Conservation (phyloP, 2,888 invertebrate genomes). For the Ichneumon xanthorius region DNA sequence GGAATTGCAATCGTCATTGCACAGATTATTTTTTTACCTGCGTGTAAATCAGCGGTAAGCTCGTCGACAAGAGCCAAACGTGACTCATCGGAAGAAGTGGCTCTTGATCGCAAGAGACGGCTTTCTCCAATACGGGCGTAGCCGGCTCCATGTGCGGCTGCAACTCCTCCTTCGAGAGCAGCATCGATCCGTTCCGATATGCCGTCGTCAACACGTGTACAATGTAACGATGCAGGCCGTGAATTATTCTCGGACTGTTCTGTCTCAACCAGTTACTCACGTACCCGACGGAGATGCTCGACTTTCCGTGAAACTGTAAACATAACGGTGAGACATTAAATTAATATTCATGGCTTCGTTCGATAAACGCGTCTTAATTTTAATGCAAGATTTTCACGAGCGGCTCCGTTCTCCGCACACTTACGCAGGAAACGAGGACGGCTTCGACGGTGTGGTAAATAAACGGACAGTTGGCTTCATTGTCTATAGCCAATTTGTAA, state of each 20-base stretch:
- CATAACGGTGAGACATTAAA: background rate
- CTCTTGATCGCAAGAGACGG: constrained; percentile 76
- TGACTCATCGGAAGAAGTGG: constrained; percentile 88
- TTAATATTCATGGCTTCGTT: background rate
- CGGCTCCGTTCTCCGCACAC: constrained; percentile 71
- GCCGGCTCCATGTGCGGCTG: constrained; percentile 88
- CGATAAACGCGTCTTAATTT: background rate
- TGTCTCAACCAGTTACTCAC: constrained; percentile 93
- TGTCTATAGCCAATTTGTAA: constrained; percentile 92
- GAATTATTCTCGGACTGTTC: constrained; percentile 91
- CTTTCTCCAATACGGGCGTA: constrained; percentile 89
- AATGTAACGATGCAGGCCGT: constrained; percentile 91
- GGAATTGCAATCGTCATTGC: constrained; percentile 65
- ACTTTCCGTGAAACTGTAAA: constrained; percentile 90
- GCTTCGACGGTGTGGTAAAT: constrained; percentile 90
- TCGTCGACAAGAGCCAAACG: constrained; percentile 90
- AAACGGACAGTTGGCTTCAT: constrained; percentile 88
- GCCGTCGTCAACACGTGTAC: constrained; percentile 88
- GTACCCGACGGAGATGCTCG: constrained; percentile 90
- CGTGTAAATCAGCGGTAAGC: constrained; percentile 86
- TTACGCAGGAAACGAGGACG: constrained; percentile 90
- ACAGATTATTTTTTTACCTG: constrained; percentile 77
- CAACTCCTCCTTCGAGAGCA: constrained; percentile 79
- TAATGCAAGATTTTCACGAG: background rate
- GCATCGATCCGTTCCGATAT: constrained; percentile 84